Base-by-base conservation (phyloP, 37 sponge, comb jelly and placozoan species). In the Haliclona indistincta region DNA sequence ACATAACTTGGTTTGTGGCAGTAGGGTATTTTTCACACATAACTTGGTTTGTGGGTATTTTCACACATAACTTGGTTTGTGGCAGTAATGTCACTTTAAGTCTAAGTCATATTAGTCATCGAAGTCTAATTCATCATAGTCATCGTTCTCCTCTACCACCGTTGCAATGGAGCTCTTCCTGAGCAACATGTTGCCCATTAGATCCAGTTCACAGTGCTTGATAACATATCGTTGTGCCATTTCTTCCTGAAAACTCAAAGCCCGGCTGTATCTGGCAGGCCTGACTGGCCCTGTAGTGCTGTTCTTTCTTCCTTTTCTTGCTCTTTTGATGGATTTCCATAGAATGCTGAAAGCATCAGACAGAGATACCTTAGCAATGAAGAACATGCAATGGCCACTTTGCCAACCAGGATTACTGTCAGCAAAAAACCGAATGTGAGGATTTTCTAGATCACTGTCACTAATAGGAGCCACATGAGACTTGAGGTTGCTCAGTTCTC, bases 371-470 rank as follows among this genome's bases (percentile, higher is more conserved):
- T 6, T 7, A 20, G 60, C 60, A n/a, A 58, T 58, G 23, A n/a
- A 6, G 25, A 58, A 58, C 60, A 58, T 58, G 60, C 60, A 58
- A 20, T 58, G 60, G 22, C 60, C 90, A 43, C 83, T 74, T 54
- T 33, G 15, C 93, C 93, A 92, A 3, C 70, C 80, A 3, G 93
- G 93, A 45, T 92, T 92, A 15, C 32, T 71, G 29, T 67, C 41
- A 2, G 42, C 26, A 55, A 92, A 92, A 74, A 82, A 86, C 77
- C 64, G 56, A 55, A 86, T 74, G 81, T 92, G 88, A 2, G 93
- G 88, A 38, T 92, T 85, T 33, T 87, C 23, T 17, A 82, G 60
- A 19, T 73, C 38, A 1, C 29, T 35, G 0, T 61, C 54, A 25
- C 63, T 51, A 6, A 87, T 68, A 29, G 80, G 71, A 29, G 87